A percentile compares a stretch with the other conserved stretches of the same genome.
Conservation (phyloP, 1,140 invertebrate genomes). For the Harpegnathos saltator region DNA sequence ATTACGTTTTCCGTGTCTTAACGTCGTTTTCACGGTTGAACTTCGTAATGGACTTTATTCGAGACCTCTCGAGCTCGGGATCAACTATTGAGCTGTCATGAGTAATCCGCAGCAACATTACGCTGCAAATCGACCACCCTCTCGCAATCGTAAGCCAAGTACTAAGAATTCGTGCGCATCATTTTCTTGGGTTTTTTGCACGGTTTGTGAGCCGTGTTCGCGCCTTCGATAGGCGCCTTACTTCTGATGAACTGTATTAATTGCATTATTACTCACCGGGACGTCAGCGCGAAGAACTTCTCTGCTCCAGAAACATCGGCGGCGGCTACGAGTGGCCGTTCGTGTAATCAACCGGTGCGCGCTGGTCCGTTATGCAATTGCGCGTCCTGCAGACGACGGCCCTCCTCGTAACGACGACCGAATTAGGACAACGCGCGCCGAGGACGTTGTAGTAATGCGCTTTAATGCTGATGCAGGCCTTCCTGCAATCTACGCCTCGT, state of each 20-base stretch:
- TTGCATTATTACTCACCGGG: background rate
- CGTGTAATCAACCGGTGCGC: conserved; percentile 58
- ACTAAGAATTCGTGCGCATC: too few relatives aligned
- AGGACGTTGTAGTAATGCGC: conserved; percentile 49
- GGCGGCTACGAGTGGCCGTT: background rate
- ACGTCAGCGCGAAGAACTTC: background rate
- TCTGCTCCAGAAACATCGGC: conserved; percentile 46
- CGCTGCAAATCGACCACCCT: too few relatives aligned
- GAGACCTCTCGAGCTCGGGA: too few relatives aligned
- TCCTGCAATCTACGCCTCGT: conserved; percentile 57
- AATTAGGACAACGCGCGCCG: conserved; percentile 58
- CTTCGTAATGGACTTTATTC: background rate
- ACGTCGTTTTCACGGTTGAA: background rate
- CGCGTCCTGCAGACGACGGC: conserved; percentile 38
- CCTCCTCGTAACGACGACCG: conserved; percentile 48
- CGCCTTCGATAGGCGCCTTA: too few relatives aligned
- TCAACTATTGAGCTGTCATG: too few relatives aligned
- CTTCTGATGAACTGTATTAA: background rate
- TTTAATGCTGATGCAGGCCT: conserved; percentile 60
- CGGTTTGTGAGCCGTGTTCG: too few relatives aligned
- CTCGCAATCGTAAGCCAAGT: too few relatives aligned
- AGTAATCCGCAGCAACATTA: too few relatives aligned
- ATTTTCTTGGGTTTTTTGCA: too few relatives aligned
- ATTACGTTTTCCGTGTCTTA: background rate
- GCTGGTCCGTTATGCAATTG: conserved; percentile 67